Percentiles rank a stretch among this genome's conserved stretches.
These are phyloP conservation scores for Neuroscelio doddi DNA, from an alignment of 2,888 invertebrate genomes.

Conservation along the genomic window DNA sequence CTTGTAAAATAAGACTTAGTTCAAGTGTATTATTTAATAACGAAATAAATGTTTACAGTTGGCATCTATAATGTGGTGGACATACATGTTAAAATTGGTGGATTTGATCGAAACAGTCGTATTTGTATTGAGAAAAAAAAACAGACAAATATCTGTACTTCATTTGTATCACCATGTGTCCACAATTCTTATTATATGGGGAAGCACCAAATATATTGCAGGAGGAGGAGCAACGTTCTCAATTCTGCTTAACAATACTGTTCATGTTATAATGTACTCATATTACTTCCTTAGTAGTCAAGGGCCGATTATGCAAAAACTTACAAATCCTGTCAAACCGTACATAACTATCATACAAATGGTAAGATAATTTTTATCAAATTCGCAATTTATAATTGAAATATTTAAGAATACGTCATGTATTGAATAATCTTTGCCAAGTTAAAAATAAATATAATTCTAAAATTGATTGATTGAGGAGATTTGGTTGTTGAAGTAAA, in stretches of 20 bases:
- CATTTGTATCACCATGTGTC: slow-evolving; percentile 83
- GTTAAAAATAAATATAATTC: no score
- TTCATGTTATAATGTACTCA: slow-evolving; percentile 83
- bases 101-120: slow-evolving; percentile 81
- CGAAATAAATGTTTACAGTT: slow-evolving; percentile 50
- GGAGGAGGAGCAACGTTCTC: slow-evolving; percentile 78
- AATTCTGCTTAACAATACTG: slow-evolving; percentile 76
- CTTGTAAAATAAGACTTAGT: neutral
- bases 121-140: slow-evolving; percentile 80
- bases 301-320: slow-evolving; percentile 74
- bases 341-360: slow-evolving; percentile 77
- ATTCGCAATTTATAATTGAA: no score
- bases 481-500: no score
- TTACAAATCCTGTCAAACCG: slow-evolving; percentile 75
- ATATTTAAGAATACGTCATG: no score
- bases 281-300: slow-evolving; percentile 79
- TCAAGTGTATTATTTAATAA: neutral
- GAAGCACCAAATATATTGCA: slow-evolving; percentile 76
- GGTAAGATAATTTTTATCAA: no score
- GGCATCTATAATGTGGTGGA: slow-evolving; percentile 74
- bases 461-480: no score
- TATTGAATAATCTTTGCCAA: neutral
- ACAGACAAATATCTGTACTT: slow-evolving; percentile 79
- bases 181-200: slow-evolving; percentile 76
- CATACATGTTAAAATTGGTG: slow-evolving; percentile 76